phyloP scores from a whole-genome alignment of 1,140 invertebrate species.

The Drosophila guanche region DNA sequence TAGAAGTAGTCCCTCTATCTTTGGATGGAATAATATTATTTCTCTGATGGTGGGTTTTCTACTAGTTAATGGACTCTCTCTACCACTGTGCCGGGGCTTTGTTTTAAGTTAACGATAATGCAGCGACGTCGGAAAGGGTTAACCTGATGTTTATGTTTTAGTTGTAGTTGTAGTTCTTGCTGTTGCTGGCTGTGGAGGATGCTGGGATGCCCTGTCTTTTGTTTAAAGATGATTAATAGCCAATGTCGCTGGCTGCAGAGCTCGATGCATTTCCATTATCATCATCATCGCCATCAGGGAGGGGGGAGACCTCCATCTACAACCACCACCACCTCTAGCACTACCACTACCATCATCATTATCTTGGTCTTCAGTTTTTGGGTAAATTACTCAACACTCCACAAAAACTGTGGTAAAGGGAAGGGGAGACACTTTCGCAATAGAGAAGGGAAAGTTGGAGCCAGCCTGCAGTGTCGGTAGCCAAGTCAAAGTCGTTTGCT shows the following conservation, averaged over 20 bases:
- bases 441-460: neutral
- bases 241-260: slow-evolving; percentile 72
- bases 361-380: slow-evolving; percentile 55
- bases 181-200: slow-evolving; percentile 10
- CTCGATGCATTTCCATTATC: slow-evolving; percentile 76
- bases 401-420: slow-evolving; percentile 51
- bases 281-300: slow-evolving; percentile 28
- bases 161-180: slow-evolving; percentile 50
- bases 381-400: slow-evolving; percentile 68
- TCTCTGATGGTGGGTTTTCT: too few species aligned
- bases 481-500: slow-evolving; percentile 78
- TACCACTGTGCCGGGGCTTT: slow-evolving; percentile 41
- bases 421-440: neutral
- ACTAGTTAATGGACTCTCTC: too few species aligned
- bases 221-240: slow-evolving; percentile 82
- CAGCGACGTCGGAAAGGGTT: slow-evolving; percentile 69
- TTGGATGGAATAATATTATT: neutral
- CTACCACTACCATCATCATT: slow-evolving; percentile 16
- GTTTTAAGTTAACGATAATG: slow-evolving; percentile 63
- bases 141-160: slow-evolving; percentile 81
- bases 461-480: slow-evolving; percentile 1
- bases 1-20: too few species aligned
- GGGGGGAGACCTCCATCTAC: neutral
- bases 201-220: slow-evolving; percentile 55
- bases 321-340: neutral